Evolutionary conservation across 2,797 vertebrate genomes (phyloP).

Genomic region (Bryconaethiops microstoma): DNA sequence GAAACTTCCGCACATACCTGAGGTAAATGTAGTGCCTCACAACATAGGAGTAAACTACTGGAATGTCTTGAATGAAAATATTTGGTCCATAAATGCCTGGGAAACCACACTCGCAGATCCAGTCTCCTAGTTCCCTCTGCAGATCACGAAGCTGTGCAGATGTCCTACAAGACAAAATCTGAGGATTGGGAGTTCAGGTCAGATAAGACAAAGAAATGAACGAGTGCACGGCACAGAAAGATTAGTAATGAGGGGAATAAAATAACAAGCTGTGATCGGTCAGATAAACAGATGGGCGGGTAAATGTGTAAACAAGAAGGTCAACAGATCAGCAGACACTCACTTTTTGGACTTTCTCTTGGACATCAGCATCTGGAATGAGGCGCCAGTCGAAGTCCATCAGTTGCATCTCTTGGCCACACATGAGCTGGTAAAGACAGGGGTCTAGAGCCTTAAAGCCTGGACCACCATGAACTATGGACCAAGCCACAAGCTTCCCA

Average conservation of each 20-base stretch:
- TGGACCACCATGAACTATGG: conserved; percentile 70
- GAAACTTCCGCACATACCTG: conserved; percentile 33
- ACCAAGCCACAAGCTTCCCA: conserved; percentile 74
- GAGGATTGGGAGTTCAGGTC: not conserved
- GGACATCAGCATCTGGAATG: conserved; percentile 64
- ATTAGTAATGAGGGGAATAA: not conserved
- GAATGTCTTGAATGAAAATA: conserved; percentile 57
- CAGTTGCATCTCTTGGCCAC: conserved; percentile 61
- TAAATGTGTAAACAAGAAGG: not conserved
- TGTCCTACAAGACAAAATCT: conserved; percentile 52
- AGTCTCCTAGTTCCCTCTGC: conserved; percentile 63
- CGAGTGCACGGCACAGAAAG: not conserved
- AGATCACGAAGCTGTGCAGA: conserved; percentile 46
- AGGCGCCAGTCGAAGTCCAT: conserved; percentile 67
- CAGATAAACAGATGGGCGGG: not conserved
- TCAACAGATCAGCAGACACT: not conserved
- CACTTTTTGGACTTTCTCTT: conserved; percentile 67
- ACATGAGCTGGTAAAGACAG: conserved; percentile 72
- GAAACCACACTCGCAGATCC: conserved; percentile 67
- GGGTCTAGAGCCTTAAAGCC: conserved; percentile 70
- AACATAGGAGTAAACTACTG: conserved; percentile 61
- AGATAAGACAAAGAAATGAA: not conserved
- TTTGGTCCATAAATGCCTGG: conserved; percentile 60
- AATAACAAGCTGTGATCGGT: not conserved
- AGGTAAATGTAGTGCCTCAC: conserved; percentile 66